A percentile compares a stretch with the other conserved stretches of the same genome.
phyloP scores from a whole-genome alignment of 2,113 vertebrate genomes.

The Hypocryptadius cinnamomeus region DNA sequence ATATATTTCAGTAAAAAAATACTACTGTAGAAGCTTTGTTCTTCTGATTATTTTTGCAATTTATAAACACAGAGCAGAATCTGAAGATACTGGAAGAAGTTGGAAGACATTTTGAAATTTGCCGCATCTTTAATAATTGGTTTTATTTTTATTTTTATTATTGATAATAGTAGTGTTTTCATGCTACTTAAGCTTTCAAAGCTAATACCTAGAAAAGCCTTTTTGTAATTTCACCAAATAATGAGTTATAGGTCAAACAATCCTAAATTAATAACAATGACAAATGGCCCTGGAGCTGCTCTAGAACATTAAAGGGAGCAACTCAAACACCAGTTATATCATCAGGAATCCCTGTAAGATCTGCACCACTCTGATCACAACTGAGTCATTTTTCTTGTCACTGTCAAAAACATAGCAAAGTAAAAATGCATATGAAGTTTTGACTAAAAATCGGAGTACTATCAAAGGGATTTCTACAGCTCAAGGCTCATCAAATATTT shows the following conservation, averaged over 20 bases:
- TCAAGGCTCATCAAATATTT: neutral
- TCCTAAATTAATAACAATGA: constrained; percentile 58
- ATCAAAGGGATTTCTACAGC: neutral
- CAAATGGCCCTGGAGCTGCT: constrained; percentile 15
- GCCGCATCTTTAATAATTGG: neutral
- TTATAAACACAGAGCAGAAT: neutral
- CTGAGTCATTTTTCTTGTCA: constrained; percentile 47
- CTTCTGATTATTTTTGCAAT: neutral
- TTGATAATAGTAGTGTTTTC: neutral
- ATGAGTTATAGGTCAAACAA: constrained; percentile 40
- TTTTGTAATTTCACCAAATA: constrained; percentile 27
- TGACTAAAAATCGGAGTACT: constrained; percentile 54
- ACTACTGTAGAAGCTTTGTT: neutral
- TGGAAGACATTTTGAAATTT: constrained; percentile 1
- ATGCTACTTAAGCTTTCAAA: neutral
- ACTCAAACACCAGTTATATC: constrained; percentile 45
- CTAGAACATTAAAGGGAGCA: constrained; percentile 51
- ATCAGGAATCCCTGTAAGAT: constrained; percentile 20
- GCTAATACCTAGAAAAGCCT: neutral
- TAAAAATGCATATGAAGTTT: constrained; percentile 42
- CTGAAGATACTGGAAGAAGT: neutral
- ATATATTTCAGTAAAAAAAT: neutral
- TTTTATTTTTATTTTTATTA: constrained; percentile 14
- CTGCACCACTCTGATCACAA: constrained; percentile 2
- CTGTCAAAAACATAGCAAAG: constrained; percentile 40